phyloP scores from a whole-genome alignment of 2,113 vertebrate species.

The Telmatochromis brachygnathus region DNA sequence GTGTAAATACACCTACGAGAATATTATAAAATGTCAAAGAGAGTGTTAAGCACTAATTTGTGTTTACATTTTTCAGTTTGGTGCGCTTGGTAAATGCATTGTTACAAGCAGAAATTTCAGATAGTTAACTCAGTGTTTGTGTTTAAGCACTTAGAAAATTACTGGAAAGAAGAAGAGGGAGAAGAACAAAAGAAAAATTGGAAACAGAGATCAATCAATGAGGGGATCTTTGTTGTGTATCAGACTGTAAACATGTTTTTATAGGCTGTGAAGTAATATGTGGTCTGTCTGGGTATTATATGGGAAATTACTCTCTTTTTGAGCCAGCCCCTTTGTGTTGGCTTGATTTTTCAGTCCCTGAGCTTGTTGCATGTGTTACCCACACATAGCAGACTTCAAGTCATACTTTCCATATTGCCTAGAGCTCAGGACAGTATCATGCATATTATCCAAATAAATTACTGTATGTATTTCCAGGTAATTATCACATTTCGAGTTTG shows the following conservation, averaged over 20 bases:
- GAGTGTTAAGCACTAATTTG: neutral
- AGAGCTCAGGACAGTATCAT: neutral
- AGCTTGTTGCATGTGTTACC: neutral
- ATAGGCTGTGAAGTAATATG: neutral
- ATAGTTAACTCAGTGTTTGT: neutral
- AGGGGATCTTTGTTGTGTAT: neutral
- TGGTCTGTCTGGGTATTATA: neutral
- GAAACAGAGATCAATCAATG: neutral
- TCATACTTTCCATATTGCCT: neutral
- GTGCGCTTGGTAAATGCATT: neutral
- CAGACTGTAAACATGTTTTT: neutral
- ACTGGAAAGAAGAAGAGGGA: neutral
- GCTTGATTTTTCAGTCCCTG: neutral
- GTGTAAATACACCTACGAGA: neutral
- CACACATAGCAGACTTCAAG: neutral
- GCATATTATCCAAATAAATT: neutral
- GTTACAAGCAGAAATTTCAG: neutral
- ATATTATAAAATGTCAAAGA: neutral
- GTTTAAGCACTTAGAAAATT: neutral
- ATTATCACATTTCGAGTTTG: neutral
- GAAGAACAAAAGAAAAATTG: neutral
- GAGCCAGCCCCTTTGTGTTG: neutral
- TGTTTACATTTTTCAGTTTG: neutral
- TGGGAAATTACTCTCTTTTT: neutral
- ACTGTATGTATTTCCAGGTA: neutral